Percentiles rank a stretch among this genome's conserved stretches.
Evolutionary conservation across 2,888 invertebrate genomes (phyloP).

Genomic region (Acleris cristana): DNA sequence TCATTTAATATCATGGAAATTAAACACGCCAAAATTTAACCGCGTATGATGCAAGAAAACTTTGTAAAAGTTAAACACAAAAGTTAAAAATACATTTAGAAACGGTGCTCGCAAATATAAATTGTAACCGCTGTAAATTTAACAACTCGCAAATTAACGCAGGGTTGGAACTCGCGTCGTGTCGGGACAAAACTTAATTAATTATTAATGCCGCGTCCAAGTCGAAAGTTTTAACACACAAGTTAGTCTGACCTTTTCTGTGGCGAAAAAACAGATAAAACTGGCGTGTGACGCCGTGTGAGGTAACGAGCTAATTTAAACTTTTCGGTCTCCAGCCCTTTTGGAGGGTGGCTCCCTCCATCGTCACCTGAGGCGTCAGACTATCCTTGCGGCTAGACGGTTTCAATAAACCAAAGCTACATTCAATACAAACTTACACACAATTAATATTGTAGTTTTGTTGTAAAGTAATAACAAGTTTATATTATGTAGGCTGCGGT

Average conservation of each 20-base stretch:
- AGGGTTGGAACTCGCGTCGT: slow-evolving; percentile 47
- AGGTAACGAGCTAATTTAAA: slow-evolving; percentile 84
- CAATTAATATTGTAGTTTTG: slow-evolving; percentile 26
- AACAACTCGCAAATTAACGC: slow-evolving; percentile 55
- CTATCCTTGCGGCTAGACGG: slow-evolving; percentile 63
- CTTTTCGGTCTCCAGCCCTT: slow-evolving; percentile 75
- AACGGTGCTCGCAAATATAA: neutral
- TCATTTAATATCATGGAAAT: slow-evolving; percentile 43
- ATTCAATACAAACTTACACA: slow-evolving; percentile 24
- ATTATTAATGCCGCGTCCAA: slow-evolving; percentile 69
- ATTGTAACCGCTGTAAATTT: slow-evolving; percentile 36
- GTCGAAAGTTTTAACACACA: slow-evolving; percentile 65
- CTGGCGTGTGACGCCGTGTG: slow-evolving; percentile 71
- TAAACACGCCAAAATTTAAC: slow-evolving; percentile 15
- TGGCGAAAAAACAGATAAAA: slow-evolving; percentile 76
- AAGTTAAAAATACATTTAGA: neutral
- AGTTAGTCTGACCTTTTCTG: slow-evolving; percentile 74
- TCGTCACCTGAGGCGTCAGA: slow-evolving; percentile 74
- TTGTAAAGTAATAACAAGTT: slow-evolving; percentile 1
- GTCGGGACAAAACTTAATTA: slow-evolving; percentile 60
- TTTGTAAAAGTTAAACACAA: slow-evolving; percentile 3
- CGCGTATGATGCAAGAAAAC: slow-evolving; percentile 26
- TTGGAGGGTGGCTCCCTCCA: slow-evolving; percentile 59
- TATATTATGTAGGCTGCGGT: neutral
- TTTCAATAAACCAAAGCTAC: slow-evolving; percentile 64